phyloP scores from a whole-genome alignment of 1,140 invertebrate genomes.

The Lithobius niger region DNA sequence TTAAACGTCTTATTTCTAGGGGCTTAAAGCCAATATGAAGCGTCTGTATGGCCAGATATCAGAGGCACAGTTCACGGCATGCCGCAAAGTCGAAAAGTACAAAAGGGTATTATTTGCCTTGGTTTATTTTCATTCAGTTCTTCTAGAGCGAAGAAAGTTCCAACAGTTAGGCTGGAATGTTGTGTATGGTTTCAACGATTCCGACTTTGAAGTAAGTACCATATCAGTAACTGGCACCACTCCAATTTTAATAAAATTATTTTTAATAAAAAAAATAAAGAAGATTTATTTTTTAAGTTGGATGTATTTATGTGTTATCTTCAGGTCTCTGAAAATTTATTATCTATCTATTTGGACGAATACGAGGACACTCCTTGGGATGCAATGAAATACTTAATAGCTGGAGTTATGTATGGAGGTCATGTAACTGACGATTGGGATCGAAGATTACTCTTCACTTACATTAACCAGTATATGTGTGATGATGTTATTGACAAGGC shows the following conservation, averaged over 20 bases:
- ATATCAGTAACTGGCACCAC: too few species aligned
- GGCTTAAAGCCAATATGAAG: slow-evolving; percentile 36
- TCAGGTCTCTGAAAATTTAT: slow-evolving; percentile 62
- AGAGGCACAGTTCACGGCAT: slow-evolving; percentile 30
- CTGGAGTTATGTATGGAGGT: slow-evolving; percentile 36
- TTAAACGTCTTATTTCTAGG: too few species aligned
- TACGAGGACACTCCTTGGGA: slow-evolving; percentile 54
- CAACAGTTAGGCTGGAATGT: slow-evolving; percentile 38
- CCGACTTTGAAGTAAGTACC: slow-evolving; percentile 67
- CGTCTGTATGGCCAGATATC: slow-evolving; percentile 32
- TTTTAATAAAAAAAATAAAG: neutral
- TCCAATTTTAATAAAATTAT: slow-evolving; percentile 1
- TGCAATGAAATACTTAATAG: slow-evolving; percentile 36
- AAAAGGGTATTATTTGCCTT: slow-evolving; percentile 34
- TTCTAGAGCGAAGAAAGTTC: slow-evolving; percentile 36
- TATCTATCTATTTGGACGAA: slow-evolving; percentile 66
- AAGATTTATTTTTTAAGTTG: neutral
- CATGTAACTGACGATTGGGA: slow-evolving; percentile 37
- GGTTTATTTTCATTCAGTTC: slow-evolving; percentile 37
- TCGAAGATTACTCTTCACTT: slow-evolving; percentile 45
- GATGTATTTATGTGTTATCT: neutral
- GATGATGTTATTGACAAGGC: slow-evolving; percentile 46
- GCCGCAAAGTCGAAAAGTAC: slow-evolving; percentile 33
- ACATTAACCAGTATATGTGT: slow-evolving; percentile 65
- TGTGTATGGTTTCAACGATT: slow-evolving; percentile 63